These are phyloP conservation scores for Nephrotoma guestfalica DNA, from an alignment of 2,888 invertebrate species.

Conservation along the genomic window DNA sequence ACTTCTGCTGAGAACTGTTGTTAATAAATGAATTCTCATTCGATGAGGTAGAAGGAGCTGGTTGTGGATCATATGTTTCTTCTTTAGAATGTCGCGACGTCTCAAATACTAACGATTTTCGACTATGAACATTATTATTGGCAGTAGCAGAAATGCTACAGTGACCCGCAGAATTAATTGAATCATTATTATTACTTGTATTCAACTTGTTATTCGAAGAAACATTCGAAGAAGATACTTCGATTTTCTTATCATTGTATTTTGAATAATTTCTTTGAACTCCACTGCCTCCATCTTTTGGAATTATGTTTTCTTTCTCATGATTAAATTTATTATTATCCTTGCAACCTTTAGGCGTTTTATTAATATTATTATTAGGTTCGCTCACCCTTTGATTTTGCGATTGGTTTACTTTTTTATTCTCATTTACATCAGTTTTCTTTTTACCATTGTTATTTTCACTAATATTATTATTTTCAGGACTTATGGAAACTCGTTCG, in stretches of 20 bases:
- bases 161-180: background rate
- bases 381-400: slow-evolving; percentile 1
- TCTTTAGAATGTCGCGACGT: slow-evolving; percentile 56
- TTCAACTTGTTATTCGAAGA: background rate
- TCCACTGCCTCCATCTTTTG: slow-evolving; percentile 17
- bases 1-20: slow-evolving; percentile 7
- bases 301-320: slow-evolving; percentile 31
- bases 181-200: background rate
- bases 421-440: background rate
- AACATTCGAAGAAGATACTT: background rate
- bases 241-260: slow-evolving; percentile 1
- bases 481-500: background rate
- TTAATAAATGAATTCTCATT: slow-evolving; percentile 11
- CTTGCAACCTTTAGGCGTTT: background rate
- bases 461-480: slow-evolving; percentile 1
- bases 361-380: background rate
- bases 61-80: slow-evolving; percentile 50
- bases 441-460: slow-evolving; percentile 4
- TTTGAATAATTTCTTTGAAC: slow-evolving; percentile 5
- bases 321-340: slow-evolving; percentile 1
- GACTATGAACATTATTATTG: slow-evolving; percentile 18
- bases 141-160: background rate
- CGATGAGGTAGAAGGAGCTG: slow-evolving; percentile 18
- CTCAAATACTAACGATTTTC: slow-evolving; percentile 55
- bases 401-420: background rate